Base-by-base conservation (phyloP, 2,888 invertebrate species). In the Pinctada fucata region DNA sequence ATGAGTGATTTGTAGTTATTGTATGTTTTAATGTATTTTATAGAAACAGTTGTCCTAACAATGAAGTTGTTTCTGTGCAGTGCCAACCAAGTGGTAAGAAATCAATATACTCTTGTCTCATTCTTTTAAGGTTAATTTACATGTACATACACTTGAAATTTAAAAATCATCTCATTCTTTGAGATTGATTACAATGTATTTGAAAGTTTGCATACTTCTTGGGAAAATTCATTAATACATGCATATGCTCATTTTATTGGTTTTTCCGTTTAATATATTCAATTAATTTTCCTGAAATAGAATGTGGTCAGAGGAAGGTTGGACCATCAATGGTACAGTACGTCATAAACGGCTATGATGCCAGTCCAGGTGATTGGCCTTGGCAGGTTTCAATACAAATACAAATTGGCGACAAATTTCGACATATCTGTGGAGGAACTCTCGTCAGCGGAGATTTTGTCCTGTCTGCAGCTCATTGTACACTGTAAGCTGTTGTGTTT, bases 381-480 rank as follows among this genome's bases (percentile, higher is more conserved):
- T 91, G 91, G 89, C 84, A 85, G 78, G 87, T 83, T 0, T 86
- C 88, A 2, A 47, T 89, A 69, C 85, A 88, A 68, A 79, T 83
- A 13, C 82, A 82, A 2, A 64, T 83, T 10, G 80, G 82, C n/a
- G 76, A 75, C 6, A 70, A 75, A 2, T 82, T 84, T 4, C 83
- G 82, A 64, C 89, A 90, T 77, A 78, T 87, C 67, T 91, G 91
- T 83, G 90, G 90, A 0, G 91, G 88, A 0, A 85, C 89, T 3
- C 81, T 91, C 4, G 87, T 91, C 52, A 84, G 82, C 73, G 85
- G 83, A n/a, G 84, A 89, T 70, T 90, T 90, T 80, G 86, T 91
- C 0, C 66, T 90, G 2, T 90, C 90, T 2, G 91, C 91, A 0
- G 88, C 87, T 0, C 91, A 91, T 79, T 91, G 91, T 82, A 84